Evolutionary conservation across 2,888 invertebrate species (phyloP).

Genomic region (Aphodius sticticus): DNA sequence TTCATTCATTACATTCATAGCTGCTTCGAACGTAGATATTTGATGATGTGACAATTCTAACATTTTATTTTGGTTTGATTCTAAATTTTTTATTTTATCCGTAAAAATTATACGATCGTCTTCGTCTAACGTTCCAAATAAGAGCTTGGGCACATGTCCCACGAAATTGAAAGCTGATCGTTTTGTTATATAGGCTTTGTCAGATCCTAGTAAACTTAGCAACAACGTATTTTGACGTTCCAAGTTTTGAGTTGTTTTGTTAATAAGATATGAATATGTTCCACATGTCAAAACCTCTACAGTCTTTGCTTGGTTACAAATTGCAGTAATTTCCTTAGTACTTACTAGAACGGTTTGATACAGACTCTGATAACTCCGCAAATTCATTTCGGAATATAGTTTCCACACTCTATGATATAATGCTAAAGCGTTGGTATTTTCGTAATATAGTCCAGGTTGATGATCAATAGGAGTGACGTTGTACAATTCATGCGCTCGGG

Average conservation of each 20-base stretch:
- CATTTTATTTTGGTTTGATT: too few species aligned
- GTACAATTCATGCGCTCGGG: background rate
- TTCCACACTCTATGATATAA: background rate
- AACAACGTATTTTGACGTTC: constrained; percentile 4
- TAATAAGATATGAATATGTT: background rate
- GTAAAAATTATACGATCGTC: too few species aligned
- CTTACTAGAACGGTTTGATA: background rate
- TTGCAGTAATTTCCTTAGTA: background rate
- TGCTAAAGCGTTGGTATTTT: background rate
- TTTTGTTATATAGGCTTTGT: background rate
- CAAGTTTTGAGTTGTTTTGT: constrained; percentile 4
- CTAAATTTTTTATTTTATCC: too few species aligned
- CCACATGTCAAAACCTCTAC: background rate
- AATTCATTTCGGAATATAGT: constrained; percentile 4
- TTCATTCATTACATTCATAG: too few species aligned
- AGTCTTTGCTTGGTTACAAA: constrained; percentile 4
- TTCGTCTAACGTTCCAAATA: too few species aligned
- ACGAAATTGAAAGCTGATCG: constrained; percentile 4
- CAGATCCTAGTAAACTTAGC: constrained; percentile 4
- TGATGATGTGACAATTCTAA: too few species aligned
- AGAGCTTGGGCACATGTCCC: background rate
- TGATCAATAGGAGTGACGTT: constrained; percentile 4
- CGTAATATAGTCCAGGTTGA: background rate
- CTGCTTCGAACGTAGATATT: too few species aligned
- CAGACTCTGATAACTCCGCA: background rate